phyloP scores from a whole-genome alignment of 2,113 vertebrate species.

The Paralichthys olivaceus region DNA sequence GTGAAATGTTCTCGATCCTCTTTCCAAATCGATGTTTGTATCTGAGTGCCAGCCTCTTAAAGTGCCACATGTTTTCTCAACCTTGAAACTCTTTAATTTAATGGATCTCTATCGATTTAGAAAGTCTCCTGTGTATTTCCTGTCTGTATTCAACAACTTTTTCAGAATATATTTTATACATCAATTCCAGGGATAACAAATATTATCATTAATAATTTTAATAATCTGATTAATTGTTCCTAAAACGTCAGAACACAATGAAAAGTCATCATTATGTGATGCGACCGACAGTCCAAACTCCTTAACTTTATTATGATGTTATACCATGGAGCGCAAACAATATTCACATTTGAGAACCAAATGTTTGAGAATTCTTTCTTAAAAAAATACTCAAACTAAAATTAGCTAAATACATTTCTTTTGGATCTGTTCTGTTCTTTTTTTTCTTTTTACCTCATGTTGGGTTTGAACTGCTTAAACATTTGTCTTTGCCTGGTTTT shows the following conservation, averaged over 20 bases:
- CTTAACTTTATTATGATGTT: no score
- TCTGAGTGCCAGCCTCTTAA: neutral
- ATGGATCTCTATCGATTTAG: neutral
- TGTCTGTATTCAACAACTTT: neutral
- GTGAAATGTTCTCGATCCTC: conserved; percentile 5
- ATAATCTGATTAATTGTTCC: neutral
- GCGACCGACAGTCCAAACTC: no score
- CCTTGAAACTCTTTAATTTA: neutral
- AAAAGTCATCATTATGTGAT: no score
- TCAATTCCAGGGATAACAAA: neutral
- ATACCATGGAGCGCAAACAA: no score
- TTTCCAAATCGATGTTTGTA: conserved; percentile 21
- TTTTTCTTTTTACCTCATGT: conserved; percentile 1
- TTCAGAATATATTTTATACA: neutral
- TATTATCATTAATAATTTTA: neutral
- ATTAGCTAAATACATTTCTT: neutral
- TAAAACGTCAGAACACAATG: no score
- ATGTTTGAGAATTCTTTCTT: no score
- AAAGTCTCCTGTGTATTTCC: neutral
- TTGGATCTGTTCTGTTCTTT: neutral
- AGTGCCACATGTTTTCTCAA: conserved; percentile 14
- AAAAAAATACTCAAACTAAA: neutral
- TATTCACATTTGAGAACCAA: no score
- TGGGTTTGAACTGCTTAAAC: conserved; percentile 18
- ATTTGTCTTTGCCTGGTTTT: conserved; percentile 16